Base-by-base conservation (phyloP, 2,113 vertebrate species). In the Paramisgurnus dabryanus region DNA sequence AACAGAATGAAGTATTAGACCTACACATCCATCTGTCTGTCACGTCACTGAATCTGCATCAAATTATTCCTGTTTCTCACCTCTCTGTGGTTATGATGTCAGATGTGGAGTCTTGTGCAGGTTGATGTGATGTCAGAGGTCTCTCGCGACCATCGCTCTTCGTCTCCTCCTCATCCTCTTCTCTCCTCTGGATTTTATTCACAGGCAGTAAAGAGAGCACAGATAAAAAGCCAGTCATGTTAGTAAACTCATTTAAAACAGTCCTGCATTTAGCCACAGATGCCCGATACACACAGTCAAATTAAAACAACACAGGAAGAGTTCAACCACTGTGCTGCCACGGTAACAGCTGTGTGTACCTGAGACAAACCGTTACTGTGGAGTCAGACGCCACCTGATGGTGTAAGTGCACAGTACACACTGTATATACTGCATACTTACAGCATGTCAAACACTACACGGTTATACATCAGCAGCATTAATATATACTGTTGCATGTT, bases 151-250 rank as follows among this genome's bases (percentile, higher is more conserved):
- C 70, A 58, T 90, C 88, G 63, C 87, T 86, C 2, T 79, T 50
- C 82, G 90, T 75, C 0, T 18, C 84, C 82, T 89, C 86, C 43
- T 73, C 87, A 60, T 88, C 92, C 80, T 86, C 27, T 34, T 34
- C 91, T 83, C 78, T 85, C 94, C 93, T 93, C 67, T 82, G 85
- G 84, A 95, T 85, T 86, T 92, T 91, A 82, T 88, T 87, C 27
- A 98, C 88, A 67, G 95, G 94, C 15, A 98, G 89, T 79, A 94
- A 94, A 76, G 93, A 95, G 57, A 98, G 90, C 67, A 96, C 82
- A 86, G 91, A 97, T 70, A 98, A 89, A 86, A 99, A 93, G 66
- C 95, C 96, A 8, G 94, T 98, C 95, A 99, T 96, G 80, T 49
- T 82, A 84, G 79, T 88, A 76, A 80, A 69, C 83, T 65, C 77